These are phyloP conservation scores for Lutjanus campechanus DNA, from an alignment of 2,797 vertebrate species.

Conservation along the genomic window DNA sequence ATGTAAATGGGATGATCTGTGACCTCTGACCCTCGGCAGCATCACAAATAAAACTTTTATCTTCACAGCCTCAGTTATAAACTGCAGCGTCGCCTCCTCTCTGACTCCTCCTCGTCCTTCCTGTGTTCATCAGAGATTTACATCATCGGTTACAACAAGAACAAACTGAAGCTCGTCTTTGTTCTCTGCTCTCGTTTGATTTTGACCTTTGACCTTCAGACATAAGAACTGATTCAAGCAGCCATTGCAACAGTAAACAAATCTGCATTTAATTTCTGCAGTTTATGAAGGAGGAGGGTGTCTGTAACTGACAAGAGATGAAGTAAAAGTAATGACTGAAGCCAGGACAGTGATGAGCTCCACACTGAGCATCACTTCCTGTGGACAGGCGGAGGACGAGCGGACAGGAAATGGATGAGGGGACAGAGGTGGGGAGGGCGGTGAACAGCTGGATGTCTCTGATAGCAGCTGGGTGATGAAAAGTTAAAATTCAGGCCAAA, in stretches of 20 bases:
- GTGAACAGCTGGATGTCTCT: conserved; percentile 62
- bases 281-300: too few relatives aligned
- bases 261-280: too few relatives aligned
- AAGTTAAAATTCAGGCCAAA: background rate
- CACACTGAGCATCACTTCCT: conserved; percentile 30
- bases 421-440: conserved; percentile 57
- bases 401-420: conserved; percentile 42
- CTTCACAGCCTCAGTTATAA: background rate
- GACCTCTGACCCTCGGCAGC: conserved; percentile 38
- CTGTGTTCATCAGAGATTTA: too few relatives aligned
- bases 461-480: background rate
- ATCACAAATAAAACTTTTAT: conserved; percentile 2
- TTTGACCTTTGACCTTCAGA: too few relatives aligned
- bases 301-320: background rate
- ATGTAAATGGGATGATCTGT: conserved; percentile 25
- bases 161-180: too few relatives aligned
- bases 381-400: conserved; percentile 7
- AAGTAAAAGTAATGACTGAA: too few relatives aligned
- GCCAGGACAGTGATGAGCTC: conserved; percentile 6
- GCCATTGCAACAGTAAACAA: too few relatives aligned
- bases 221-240: too few relatives aligned
- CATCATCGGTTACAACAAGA: too few relatives aligned
- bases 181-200: too few relatives aligned
- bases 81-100: background rate
- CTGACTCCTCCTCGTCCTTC: background rate